Conservation (phyloP, 2,113 vertebrate genomes). For the Cyphomyrus plagiostoma region DNA sequence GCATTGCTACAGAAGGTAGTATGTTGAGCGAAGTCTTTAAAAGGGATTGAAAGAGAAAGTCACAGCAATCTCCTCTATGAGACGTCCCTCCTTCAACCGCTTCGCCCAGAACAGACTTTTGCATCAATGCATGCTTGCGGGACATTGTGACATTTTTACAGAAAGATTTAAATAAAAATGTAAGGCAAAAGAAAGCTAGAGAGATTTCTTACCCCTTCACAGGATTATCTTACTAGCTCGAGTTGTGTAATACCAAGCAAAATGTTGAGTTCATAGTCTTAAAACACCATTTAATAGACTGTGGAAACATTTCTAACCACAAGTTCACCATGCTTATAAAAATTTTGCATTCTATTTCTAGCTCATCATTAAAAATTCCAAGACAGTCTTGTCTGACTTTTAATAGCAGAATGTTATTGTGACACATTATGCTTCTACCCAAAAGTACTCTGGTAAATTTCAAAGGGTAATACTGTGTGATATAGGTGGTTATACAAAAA, state of each 20-base stretch:
- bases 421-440: not conserved
- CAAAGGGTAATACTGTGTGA: not conserved
- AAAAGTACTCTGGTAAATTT: not conserved
- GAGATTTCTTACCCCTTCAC: not conserved
- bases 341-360: not conserved
- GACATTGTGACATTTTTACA: conserved; percentile 4
- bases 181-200: conserved; percentile 19
- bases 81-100: not conserved
- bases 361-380: not conserved
- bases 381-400: not conserved
- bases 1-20: not conserved
- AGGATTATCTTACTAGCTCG: not conserved
- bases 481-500: not conserved
- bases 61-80: not conserved
- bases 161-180: not conserved
- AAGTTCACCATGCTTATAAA: not conserved
- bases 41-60: not conserved
- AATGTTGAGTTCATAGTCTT: not conserved
- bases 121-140: conserved; percentile 8
- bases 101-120: not conserved
- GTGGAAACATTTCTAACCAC: not conserved
- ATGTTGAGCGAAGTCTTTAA: not conserved
- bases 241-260: not conserved
- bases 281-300: not conserved
- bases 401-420: not conserved